Base-by-base conservation (phyloP, 2,888 invertebrate genomes). In the Lycocerus yunnanus region DNA sequence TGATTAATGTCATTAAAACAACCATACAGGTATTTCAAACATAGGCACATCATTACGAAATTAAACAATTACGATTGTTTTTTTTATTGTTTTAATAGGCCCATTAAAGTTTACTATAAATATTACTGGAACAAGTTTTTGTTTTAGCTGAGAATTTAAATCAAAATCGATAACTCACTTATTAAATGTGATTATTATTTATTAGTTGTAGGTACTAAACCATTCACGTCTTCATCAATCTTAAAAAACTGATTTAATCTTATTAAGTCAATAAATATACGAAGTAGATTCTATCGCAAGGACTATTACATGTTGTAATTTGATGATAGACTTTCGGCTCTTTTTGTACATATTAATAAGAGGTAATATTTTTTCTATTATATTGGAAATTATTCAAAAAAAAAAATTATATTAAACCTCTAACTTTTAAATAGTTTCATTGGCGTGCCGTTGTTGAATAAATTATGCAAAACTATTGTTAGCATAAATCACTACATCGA, bases 401-500 rank as follows among this genome's bases (percentile, higher is more conserved):
- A 27, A 13, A n/a, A 43, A 43, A n/a, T 43, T 43, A 43, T 43
- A 43, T 43, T n/a, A n/a, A n/a, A n/a, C 43, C 43, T 43, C n/a
- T n/a, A n/a, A 43, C 43, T 43, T 43, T 43, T 43, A 43, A 43
- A 43, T 43, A 20, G 61, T 21, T 24, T 14, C 10, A 43, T 66
- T 66, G 43, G 65, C 71, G 71, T 71, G 71, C 66, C 5, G 15
- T 21, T 20, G 18, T 18, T 71, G 58, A 71, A 71, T 71, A 71
- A 65, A 65, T 71, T 59, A 58, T 14, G 27, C 71, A 65, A 43
- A 18, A 63, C 61, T 63, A 63, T 63, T 58, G 58, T 58, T 58
- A n/a, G 58, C 63, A 71, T 71, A 71, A 71, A 71, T 71, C 66
- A 71, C 18, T 58, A 58, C 59, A 66, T 66, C 66, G 71, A 71